phyloP scores from a whole-genome alignment of 1,140 invertebrate genomes.

The Camponotus floridanus region DNA sequence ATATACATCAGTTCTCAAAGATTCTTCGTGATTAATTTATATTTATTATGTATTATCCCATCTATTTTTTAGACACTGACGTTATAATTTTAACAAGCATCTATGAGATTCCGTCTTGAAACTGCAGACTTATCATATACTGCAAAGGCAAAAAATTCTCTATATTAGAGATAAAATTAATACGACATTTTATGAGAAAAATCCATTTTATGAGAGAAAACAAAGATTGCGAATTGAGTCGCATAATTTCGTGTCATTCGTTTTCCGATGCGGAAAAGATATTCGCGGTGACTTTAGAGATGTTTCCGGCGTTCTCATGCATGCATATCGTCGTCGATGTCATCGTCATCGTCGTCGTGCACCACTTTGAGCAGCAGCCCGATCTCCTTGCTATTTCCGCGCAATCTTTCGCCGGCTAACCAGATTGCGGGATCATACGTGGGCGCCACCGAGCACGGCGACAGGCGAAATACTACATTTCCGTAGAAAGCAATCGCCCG shows the following conservation, averaged over 20 bases:
- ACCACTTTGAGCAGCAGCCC: constrained; percentile 63
- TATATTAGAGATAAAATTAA: neutral
- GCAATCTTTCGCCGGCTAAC: constrained; percentile 81
- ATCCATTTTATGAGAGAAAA: neutral
- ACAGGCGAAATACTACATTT: constrained; percentile 41
- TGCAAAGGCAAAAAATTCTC: neutral
- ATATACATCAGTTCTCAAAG: neutral
- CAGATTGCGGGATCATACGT: constrained; percentile 76
- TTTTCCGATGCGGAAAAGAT: neutral
- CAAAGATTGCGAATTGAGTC: neutral
- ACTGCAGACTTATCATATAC: neutral
- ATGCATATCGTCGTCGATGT: constrained; percentile 43
- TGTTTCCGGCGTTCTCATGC: constrained; percentile 42
- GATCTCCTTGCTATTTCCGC: constrained; percentile 80
- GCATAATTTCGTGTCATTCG: constrained; percentile 30
- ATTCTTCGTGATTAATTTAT: neutral
- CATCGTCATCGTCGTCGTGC: constrained; percentile 60
- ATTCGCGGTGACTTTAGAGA: neutral
- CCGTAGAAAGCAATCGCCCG: constrained; percentile 48
- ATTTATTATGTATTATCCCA: neutral
- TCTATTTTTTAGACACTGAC: neutral
- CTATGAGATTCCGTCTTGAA: neutral
- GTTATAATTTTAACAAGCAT: neutral
- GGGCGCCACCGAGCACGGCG: constrained; percentile 43
- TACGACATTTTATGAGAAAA: constrained; percentile 5